Evolutionary conservation across 2,797 vertebrate species (phyloP).

Genomic region (Sebastes glaucus): DNA sequence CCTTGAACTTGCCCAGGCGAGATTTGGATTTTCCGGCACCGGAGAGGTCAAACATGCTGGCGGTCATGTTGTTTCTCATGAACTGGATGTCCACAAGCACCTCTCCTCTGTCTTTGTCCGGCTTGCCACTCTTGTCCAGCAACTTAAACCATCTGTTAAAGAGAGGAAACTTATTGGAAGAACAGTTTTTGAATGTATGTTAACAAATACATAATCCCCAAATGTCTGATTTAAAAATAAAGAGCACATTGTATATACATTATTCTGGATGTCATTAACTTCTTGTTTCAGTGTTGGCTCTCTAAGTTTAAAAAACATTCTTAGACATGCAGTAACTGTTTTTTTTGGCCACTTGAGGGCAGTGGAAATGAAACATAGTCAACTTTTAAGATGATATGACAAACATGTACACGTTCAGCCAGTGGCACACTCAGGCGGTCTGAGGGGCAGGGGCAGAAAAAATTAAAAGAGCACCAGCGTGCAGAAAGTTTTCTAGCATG

Average conservation of each 20-base stretch:
- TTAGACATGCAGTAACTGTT: neutral
- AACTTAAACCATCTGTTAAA: conserved; percentile 91
- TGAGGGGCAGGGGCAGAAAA: too few relatives aligned
- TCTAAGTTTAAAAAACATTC: neutral
- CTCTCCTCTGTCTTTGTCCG: conserved; percentile 93
- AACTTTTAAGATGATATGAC: neutral
- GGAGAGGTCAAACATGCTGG: conserved; percentile 97
- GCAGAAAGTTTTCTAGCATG: too few relatives aligned
- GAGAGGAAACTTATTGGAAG: neutral
- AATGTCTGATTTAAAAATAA: neutral
- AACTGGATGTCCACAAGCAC: conserved; percentile 95
- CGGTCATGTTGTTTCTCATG: conserved; percentile 94
- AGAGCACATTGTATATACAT: neutral
- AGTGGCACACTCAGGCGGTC: too few relatives aligned
- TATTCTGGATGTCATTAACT: too few relatives aligned
- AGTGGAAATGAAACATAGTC: neutral
- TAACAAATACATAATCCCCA: neutral
- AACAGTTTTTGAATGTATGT: neutral
- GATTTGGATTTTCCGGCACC: conserved; percentile 89
- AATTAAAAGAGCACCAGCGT: too few relatives aligned
- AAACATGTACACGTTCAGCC: neutral
- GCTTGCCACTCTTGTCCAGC: conserved; percentile 89
- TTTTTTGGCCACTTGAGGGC: neutral
- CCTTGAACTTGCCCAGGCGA: conserved; percentile 93
- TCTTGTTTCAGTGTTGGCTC: neutral